A percentile compares a stretch with the other conserved stretches of the same genome.
Conservation (phyloP, 2,888 invertebrate genomes). For the Drosophila borealis region DNA sequence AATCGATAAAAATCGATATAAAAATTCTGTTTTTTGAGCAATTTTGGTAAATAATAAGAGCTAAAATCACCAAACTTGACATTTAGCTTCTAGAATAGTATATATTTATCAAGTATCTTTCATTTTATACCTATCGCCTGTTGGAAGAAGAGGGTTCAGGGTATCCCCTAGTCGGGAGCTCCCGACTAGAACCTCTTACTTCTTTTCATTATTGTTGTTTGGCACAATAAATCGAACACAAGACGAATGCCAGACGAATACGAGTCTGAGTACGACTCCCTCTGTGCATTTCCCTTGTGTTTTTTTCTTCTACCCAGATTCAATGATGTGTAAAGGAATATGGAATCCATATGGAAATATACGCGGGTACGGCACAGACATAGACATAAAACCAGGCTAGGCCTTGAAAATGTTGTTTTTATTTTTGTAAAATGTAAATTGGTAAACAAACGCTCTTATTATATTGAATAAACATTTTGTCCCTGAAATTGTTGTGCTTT, state of each 20-base stretch:
- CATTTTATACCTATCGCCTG: no score
- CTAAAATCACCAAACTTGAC: no score
- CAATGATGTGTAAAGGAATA: constrained; percentile 63
- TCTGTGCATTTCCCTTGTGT: constrained; percentile 6
- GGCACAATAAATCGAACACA: constrained; percentile 6
- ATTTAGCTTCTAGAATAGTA: no score
- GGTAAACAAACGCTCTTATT: constrained; percentile 48
- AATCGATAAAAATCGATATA: no score
- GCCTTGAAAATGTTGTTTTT: constrained; percentile 49
- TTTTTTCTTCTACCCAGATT: constrained; percentile 26
- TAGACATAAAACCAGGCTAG: constrained; percentile 33
- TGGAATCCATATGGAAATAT: constrained; percentile 35
- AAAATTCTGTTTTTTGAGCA: no score
- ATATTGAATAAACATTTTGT: constrained; percentile 55
- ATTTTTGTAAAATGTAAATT: constrained; percentile 47
- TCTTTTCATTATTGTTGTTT: constrained; percentile 23
- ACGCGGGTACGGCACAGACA: constrained; percentile 12
- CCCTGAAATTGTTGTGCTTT: constrained; percentile 31
- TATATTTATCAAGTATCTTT: no score
- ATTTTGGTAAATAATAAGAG: no score
- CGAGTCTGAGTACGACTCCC: neutral
- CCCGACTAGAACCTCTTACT: no score
- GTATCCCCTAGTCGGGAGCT: no score
- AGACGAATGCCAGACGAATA: neutral
- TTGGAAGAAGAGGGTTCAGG: no score